Conservation (phyloP, 2,888 invertebrate genomes). For the Muschampia plurimacula region DNA sequence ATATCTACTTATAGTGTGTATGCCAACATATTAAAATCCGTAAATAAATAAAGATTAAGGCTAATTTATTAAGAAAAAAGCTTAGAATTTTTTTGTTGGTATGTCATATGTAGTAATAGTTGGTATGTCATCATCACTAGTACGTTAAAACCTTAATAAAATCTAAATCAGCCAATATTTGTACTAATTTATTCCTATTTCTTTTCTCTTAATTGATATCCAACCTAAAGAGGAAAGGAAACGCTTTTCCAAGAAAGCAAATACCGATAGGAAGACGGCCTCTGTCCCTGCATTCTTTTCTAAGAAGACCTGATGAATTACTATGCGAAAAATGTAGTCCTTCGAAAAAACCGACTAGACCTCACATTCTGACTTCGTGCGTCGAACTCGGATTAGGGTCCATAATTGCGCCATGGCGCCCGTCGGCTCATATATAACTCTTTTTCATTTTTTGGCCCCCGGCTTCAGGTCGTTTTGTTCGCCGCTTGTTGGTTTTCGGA, state of each 20-base stretch:
- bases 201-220: background rate
- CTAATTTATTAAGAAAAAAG: too few relatives aligned
- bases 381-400: conserved; percentile 44
- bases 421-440: conserved; percentile 65
- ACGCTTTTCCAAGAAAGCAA: background rate
- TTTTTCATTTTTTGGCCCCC: conserved; percentile 72
- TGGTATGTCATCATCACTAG: too few relatives aligned
- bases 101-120: too few relatives aligned
- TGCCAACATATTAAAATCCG: too few relatives aligned
- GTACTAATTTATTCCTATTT: too few relatives aligned
- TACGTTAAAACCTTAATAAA: too few relatives aligned
- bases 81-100: too few relatives aligned
- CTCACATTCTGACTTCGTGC: conserved; percentile 31
- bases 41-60: too few relatives aligned
- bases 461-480: conserved; percentile 63
- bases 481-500: conserved; percentile 83
- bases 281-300: conserved; percentile 48
- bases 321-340: conserved; percentile 61
- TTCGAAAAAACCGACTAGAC: conserved; percentile 55
- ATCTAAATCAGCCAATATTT: too few relatives aligned
- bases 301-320: conserved; percentile 50
- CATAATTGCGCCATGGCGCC: conserved; percentile 83
- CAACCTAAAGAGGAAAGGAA: conserved; percentile 4
- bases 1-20: too few relatives aligned
- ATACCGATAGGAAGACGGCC: background rate